Evolutionary conservation across 2,888 invertebrate genomes (phyloP).

Genomic region (Spicauda simplicius): DNA sequence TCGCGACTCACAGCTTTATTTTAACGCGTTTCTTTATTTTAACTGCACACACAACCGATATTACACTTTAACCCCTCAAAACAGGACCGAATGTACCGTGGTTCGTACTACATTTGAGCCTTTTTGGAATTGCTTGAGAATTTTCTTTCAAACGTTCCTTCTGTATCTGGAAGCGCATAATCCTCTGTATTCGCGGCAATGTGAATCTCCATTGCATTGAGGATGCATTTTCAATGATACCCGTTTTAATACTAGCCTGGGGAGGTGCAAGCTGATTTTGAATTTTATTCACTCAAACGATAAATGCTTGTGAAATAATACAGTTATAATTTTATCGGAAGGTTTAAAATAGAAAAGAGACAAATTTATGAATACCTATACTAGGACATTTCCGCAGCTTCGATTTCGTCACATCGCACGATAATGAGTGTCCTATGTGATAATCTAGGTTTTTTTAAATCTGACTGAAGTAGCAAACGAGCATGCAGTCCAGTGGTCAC

Average conservation of each 20-base stretch:
- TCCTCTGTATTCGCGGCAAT: constrained; percentile 15
- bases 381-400: too few relatives aligned
- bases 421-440: too few relatives aligned
- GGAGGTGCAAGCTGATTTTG: constrained; percentile 9
- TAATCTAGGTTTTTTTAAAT: too few relatives aligned
- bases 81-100: not conserved
- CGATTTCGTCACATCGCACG: too few relatives aligned
- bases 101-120: not conserved
- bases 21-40: constrained; percentile 25
- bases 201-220: constrained; percentile 15
- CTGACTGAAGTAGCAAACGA: too few relatives aligned
- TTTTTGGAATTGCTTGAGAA: not conserved
- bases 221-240: constrained; percentile 21
- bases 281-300: constrained; percentile 7
- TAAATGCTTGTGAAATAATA: not conserved
- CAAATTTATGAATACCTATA: too few relatives aligned
- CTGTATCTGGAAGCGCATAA: constrained; percentile 15
- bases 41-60: not conserved
- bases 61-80: not conserved
- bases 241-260: constrained; percentile 12
- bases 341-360: too few relatives aligned
- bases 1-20: constrained; percentile 26
- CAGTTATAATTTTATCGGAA: too few relatives aligned
- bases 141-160: constrained; percentile 24
- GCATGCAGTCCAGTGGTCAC: too few relatives aligned